A percentile compares a stretch with the other conserved stretches of the same genome.
phyloP scores from a whole-genome alignment of 2,888 invertebrate species.

The Cosmopolites sordidus region DNA sequence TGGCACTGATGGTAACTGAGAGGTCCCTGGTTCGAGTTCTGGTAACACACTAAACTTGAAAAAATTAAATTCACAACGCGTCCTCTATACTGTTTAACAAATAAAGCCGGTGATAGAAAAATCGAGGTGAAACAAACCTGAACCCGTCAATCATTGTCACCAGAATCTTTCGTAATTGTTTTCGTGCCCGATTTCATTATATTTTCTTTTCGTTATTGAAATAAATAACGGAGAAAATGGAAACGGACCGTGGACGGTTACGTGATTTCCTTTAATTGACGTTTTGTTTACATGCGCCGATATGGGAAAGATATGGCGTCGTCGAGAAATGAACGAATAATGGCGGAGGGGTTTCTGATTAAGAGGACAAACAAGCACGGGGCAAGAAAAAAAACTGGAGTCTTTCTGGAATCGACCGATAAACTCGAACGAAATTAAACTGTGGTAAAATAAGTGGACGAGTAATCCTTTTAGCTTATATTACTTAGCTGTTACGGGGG shows the following conservation, averaged over 20 bases:
- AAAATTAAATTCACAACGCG: no score
- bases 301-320: conserved; percentile 1
- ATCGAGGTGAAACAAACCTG: no score
- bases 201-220: conserved; percentile 25
- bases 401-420: background rate
- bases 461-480: background rate
- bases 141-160: conserved; percentile 22
- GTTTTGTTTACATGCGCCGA: conserved; percentile 8
- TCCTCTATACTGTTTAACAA: no score
- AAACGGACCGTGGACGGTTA: conserved; percentile 8
- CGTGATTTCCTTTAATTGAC: conserved; percentile 19
- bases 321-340: background rate
- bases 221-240: conserved; percentile 24
- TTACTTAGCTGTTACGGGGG: no score
- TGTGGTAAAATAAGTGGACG: no score
- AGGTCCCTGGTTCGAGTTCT: no score
- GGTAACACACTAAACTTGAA: no score
- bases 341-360: background rate
- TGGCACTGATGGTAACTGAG: no score
- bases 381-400: background rate
- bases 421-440: no score
- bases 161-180: conserved; percentile 15
- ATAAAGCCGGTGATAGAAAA: no score
- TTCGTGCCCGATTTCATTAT: conserved; percentile 21
- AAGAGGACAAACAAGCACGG: background rate